Percentiles rank a stretch among this genome's conserved stretches.
Conservation (phyloP, 2,888 invertebrate species). For the Camptogramma bilineatum region DNA sequence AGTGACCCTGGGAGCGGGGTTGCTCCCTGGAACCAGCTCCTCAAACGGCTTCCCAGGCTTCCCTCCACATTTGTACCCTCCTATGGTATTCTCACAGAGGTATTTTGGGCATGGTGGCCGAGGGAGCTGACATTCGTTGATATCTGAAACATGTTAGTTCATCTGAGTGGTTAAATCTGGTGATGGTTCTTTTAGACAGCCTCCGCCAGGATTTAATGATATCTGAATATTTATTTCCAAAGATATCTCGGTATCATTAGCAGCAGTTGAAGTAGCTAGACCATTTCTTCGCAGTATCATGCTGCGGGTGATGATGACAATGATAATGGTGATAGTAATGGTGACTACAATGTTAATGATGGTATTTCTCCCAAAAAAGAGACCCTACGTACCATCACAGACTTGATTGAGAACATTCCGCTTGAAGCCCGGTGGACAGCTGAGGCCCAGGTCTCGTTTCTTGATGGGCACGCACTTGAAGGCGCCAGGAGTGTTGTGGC, state of each 20-base stretch:
- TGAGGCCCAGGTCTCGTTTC: conserved; percentile 67
- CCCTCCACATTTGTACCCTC: conserved; percentile 79
- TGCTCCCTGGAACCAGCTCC: conserved; percentile 56
- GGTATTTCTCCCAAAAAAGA: too few species aligned
- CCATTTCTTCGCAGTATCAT: too few species aligned
- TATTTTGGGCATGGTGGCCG: conserved; percentile 79
- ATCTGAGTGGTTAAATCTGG: neutral
- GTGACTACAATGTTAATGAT: too few species aligned
- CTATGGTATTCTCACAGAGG: conserved; percentile 81
- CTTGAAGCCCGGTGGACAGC: conserved; percentile 85
- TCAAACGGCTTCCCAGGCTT: conserved; percentile 73
- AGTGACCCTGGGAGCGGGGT: conserved; percentile 43
- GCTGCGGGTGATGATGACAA: too few species aligned
- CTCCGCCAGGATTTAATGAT: too few species aligned
- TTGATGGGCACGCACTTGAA: conserved; percentile 86
- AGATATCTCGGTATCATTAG: too few species aligned
- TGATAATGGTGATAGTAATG: too few species aligned
- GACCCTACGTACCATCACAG: conserved; percentile 82
- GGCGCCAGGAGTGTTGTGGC: conserved; percentile 88
- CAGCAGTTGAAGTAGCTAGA: too few species aligned
- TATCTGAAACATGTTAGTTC: conserved; percentile 81
- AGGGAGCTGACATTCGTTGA: conserved; percentile 91
- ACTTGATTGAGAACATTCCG: conserved; percentile 82
- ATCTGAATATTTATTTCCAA: too few species aligned
- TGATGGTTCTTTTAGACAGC: too few species aligned